Evolutionary conservation across 2,797 vertebrate genomes (phyloP), one percentile per base, ranked within the genome.

Genomic region (Halcyon smyrnensis): DNA sequence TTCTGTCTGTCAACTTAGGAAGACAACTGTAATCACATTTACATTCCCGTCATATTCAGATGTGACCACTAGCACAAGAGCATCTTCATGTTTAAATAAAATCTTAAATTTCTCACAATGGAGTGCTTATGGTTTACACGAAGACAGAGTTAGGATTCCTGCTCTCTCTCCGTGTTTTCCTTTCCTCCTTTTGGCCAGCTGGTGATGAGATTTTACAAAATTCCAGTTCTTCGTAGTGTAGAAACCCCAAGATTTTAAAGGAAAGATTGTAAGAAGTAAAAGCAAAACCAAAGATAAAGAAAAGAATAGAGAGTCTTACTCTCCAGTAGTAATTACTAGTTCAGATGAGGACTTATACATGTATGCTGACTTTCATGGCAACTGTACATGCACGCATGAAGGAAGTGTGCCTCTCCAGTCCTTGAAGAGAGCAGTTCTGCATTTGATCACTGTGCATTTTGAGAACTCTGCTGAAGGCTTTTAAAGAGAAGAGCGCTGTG

Each of bases 351-450:
- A 46, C 32, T 63, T 36, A 25, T 70, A 23, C 0, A 0, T 45
- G 32, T 76, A 3, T 62, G 8, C 54, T 71, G 56, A 68, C 23
- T 65, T 70, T 43, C 57, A 23, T 51, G 39, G 34, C 46, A 77
- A 34, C 25, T 63, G 12, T 84, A 17, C 0, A 0, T 21, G 43
- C 25, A 5, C 3, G 14, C 18, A 9, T 0, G 3, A 34, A 59
- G 30, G 48, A 64, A 23, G 1, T 3, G 36, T 0, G 0, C 1
- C 1, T 68, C 82, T 93, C 0, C 14, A 84, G 78, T 80, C 48
- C 6, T 2, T 62, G 43, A 87, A 30, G 17, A 27, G 51, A 89
- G 34, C 53, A 27, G 39, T 82, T 84, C 56, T 56, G 30, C 43
- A 5, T 70, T 82, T 76, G 54, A 48, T 92, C 48, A 15, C 21